Conservation (phyloP, 2,888 invertebrate genomes). For the Megaustenia siamemsis region DNA sequence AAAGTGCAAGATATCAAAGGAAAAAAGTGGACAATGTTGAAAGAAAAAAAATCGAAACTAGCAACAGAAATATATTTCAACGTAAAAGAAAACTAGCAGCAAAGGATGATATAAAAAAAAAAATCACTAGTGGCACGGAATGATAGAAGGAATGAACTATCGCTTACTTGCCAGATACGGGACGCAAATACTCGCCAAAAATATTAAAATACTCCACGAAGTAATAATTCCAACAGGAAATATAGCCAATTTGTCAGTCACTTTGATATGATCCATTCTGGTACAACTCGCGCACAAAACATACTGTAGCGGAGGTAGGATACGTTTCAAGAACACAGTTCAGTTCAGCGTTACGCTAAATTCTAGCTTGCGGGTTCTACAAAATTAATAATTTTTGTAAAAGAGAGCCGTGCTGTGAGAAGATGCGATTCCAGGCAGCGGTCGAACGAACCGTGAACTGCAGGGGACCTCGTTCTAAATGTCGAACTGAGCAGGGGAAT, state of each 20-base stretch:
- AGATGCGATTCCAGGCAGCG: background rate
- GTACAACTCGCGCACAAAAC: background rate
- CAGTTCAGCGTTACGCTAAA: background rate
- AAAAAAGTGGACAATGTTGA: too few species aligned
- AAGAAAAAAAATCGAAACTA: too few species aligned
- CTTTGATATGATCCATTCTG: background rate
- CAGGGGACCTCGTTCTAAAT: too few species aligned
- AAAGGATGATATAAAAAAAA: too few species aligned
- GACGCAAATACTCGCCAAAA: background rate
- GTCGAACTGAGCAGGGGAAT: too few species aligned
- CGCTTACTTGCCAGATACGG: constrained; percentile 24
- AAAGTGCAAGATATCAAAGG: too few species aligned
- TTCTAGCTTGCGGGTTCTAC: background rate
- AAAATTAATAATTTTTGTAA: background rate
- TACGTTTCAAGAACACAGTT: background rate
- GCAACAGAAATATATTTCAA: too few species aligned
- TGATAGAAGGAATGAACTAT: too few species aligned
- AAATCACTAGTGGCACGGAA: too few species aligned
- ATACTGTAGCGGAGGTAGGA: too few species aligned
- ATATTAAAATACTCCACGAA: background rate
- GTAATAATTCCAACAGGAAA: constrained; percentile 12
- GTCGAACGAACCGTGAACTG: too few species aligned
- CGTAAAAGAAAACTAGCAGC: too few species aligned
- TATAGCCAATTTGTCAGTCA: background rate
- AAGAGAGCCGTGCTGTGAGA: background rate